Evolutionary conservation across 1,140 invertebrate genomes (phyloP).

Genomic region (Zaprionus nigranus): DNA sequence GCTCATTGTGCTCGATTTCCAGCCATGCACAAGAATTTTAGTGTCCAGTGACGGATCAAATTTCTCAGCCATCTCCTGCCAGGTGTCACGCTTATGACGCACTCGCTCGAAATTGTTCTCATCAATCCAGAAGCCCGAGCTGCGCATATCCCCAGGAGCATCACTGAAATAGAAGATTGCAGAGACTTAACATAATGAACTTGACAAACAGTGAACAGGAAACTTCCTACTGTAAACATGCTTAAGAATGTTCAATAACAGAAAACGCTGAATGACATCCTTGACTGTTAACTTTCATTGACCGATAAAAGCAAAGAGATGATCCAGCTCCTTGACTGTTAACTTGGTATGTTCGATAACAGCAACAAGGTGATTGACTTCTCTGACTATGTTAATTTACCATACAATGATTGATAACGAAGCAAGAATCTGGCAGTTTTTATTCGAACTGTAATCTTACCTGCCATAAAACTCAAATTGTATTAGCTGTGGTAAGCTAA

Average conservation of each 20-base stretch:
- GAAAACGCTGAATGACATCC: too few species aligned
- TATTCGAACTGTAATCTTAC: slow-evolving; percentile 12
- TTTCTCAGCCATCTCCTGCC: slow-evolving; percentile 80
- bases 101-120: slow-evolving; percentile 76
- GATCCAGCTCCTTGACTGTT: background rate
- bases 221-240: background rate
- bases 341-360: background rate
- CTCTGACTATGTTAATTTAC: background rate
- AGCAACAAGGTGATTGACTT: too few species aligned
- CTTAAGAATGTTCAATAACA: background rate
- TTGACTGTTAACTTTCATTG: too few species aligned
- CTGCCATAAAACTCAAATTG: slow-evolving; percentile 84
- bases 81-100: slow-evolving; percentile 76
- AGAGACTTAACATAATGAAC: background rate
- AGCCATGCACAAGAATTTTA: slow-evolving; percentile 68
- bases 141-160: slow-evolving; percentile 42
- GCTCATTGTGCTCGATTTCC: slow-evolving; percentile 79
- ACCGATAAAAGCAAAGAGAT: too few species aligned
- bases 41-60: slow-evolving; percentile 66
- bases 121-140: slow-evolving; percentile 62
- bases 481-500: slow-evolving; percentile 65
- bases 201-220: background rate
- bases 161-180: slow-evolving; percentile 29
- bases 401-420: background rate
- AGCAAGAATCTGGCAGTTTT: background rate